These are phyloP conservation scores for Microcebus lehilahytsara DNA, from an alignment of 2,113 vertebrate species.

Conservation along the genomic window DNA sequence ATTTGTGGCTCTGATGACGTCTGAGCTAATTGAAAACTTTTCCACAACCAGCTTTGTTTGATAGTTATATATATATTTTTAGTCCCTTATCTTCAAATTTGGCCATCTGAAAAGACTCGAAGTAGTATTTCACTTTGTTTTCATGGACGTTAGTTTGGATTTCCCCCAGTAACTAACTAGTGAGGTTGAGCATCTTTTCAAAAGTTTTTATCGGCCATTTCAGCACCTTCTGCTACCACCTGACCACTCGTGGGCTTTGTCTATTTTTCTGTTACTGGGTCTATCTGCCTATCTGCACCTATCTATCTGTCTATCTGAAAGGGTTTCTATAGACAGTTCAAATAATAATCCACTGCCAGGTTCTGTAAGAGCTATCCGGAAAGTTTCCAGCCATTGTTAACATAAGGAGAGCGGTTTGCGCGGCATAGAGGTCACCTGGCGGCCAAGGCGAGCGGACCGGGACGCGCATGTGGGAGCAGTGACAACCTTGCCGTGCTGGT, in stretches of 20 bases:
- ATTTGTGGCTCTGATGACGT: neutral
- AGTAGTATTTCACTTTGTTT: neutral
- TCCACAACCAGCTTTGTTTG: neutral
- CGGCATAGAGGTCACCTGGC: too few species aligned
- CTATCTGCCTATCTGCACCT: too few species aligned
- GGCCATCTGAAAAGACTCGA: neutral
- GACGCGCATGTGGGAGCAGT: too few species aligned
- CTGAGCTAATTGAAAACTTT: neutral
- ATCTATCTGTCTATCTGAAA: neutral
- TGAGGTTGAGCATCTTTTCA: rapidly evolving
- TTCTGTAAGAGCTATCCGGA: too few species aligned
- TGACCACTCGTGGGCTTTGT: rapidly evolving
- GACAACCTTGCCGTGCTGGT: too few species aligned
- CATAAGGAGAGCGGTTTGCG: too few species aligned
- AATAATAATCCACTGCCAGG: too few species aligned
- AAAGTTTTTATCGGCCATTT: neutral
- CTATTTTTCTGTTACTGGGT: neutral
- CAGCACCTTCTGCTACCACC: rapidly evolving
- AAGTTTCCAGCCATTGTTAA: too few species aligned
- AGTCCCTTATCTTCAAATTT: neutral
- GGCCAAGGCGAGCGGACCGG: too few species aligned
- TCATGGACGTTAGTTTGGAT: neutral
- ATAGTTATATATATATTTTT: neutral
- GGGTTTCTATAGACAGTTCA: neutral
- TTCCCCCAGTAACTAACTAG: neutral